Conservation (phyloP, 2,888 invertebrate genomes). For the Cenopis cana region DNA sequence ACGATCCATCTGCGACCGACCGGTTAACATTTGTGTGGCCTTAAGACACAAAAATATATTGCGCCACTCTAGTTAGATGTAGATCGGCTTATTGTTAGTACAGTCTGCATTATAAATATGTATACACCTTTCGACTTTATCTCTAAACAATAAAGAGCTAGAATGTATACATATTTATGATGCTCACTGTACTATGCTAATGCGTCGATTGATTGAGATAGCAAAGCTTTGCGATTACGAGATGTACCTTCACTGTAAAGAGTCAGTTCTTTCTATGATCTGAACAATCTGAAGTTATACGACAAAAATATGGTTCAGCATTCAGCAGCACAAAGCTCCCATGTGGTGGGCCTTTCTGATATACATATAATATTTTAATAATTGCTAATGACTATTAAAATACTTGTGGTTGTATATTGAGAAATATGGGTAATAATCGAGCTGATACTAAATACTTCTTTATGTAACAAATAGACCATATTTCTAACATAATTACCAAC, state of each 20-base stretch:
- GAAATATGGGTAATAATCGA: neutral
- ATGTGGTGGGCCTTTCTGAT: too few species aligned
- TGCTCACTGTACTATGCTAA: constrained; percentile 21
- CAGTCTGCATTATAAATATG: too few species aligned
- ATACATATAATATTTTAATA: too few species aligned
- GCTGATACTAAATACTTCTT: neutral
- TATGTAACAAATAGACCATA: neutral
- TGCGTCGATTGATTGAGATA: constrained; percentile 42
- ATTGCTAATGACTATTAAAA: too few species aligned
- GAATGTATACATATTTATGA: too few species aligned
- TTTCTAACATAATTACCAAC: neutral
- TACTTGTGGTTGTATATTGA: neutral
- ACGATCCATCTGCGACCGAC: constrained; percentile 69
- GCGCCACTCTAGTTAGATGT: constrained; percentile 59
- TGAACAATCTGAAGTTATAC: too few species aligned
- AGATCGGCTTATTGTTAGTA: constrained; percentile 54
- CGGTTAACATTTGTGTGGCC: constrained; percentile 79
- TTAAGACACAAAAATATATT: constrained; percentile 63
- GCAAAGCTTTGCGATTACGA: constrained; percentile 19
- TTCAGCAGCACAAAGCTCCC: too few species aligned
- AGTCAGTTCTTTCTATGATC: too few species aligned
- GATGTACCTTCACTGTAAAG: neutral
- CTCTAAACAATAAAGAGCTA: too few species aligned
- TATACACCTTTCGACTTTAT: too few species aligned
- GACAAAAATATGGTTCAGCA: too few species aligned